Base-by-base conservation (phyloP, 35 echinoderm and acorn worm species). In the Ptychodera flava region DNA sequence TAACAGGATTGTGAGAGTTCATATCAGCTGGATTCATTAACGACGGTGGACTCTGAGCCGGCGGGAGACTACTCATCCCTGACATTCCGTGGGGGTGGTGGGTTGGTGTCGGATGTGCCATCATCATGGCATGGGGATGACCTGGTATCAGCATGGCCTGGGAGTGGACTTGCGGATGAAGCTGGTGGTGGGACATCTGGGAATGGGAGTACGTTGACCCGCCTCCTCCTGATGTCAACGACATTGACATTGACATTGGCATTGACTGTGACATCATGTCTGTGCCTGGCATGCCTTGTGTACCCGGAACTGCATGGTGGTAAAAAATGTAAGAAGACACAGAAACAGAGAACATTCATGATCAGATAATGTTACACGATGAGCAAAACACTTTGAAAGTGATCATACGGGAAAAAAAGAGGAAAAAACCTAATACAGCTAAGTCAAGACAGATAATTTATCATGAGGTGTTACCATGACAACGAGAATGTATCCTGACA, bases 121-220 rank as follows among this genome's bases (percentile, higher is more conserved):
- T 91, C 90, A 91, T 91, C 90, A 91, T 91, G 36, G 90, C 90
- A 2, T 91, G 90, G 77, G 82, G 33, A n/a, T 83, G 82, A 28
- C 31, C 37, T 6, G 82, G 82, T 16, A 83, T 34, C 12, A 87
- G 82, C 33, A 91, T 85, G 52, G 84, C 85, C 85, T 87, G 85
- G 31, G 90, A 91, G 76, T 91, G 90, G 80, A 91, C 80, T 35
- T 84, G 78, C 22, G 90, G 90, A 80, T 91, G 90, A 16, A 85
- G 64, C 85, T 87, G 45, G 22, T 64, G 45, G 45, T 64, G 90
- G 79, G 90, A 84, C 84, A 91, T 91, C 35, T 91, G 90, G 22
- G 90, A 87, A 76, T 91, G 90, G 35, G 90, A 77, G 29, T 91
- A 83, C 1, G 82, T 83, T 36, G 33, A 12, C 0, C 82, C 82